Base-by-base conservation (phyloP, 2,113 vertebrate species). In the Macquaria australasica region DNA sequence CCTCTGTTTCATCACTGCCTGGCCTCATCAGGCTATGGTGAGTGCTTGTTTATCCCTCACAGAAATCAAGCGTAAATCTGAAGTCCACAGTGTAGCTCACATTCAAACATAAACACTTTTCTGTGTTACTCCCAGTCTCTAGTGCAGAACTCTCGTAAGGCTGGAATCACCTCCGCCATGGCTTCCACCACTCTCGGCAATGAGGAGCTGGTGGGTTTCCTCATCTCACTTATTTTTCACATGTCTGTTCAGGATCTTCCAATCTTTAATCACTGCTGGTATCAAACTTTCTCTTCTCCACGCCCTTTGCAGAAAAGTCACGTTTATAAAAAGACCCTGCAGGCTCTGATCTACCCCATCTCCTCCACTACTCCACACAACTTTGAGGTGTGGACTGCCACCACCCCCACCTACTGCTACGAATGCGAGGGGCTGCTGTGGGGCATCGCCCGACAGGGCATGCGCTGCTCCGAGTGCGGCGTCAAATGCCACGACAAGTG, bases 371-470 rank as follows among this genome's bases (percentile, higher is more conserved):
- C 98, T 0, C 98, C 98, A 3, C 98, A 99, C 95, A 99, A 99
- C 95, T 99, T 99, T 2, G 98, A 99, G 93, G 98, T 99, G 95
- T 99, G 98, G 98, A 99, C 98, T 0, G 98, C 98, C 91, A 99
- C 98, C 77, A 99, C 98, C 1, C 98, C 98, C 82, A 99, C 98
- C 77, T 99, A 99, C 96, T 99, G 98, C 93, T 99, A 99, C 0
- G 98, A 99, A 94, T 99, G 98, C 0, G 98, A 99, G 93, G 98
- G 98, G n/a, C 95, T 99, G 86, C 96, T 99, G 59, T 99, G 98
- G 98, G 98, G 98, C 87, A 99, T 99, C 1, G 98, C 98, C 15
- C 97, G 98, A 5, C 98, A 99, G 95, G 98, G 98, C 88, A 99
- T 99, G 98, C 97, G 98, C 89, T 99, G 98, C 45, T 97, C 97